Conservation (phyloP, 2,797 vertebrate species). For the Schizothorax lantsangensis region DNA sequence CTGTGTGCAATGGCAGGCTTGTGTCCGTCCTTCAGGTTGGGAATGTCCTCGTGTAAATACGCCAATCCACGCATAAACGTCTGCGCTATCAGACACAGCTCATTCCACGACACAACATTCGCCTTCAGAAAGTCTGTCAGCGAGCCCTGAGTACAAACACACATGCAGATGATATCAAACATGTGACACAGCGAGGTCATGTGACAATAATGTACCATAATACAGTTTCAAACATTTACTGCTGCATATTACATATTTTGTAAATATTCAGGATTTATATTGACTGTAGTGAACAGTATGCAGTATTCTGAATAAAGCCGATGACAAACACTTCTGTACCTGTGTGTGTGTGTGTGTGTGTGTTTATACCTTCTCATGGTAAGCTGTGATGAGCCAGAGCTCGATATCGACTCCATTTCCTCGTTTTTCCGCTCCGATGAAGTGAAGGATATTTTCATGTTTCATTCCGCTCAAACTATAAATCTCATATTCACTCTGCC, state of each 20-base stretch:
- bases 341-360: slow-evolving; percentile 22
- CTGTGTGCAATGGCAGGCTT: slow-evolving; percentile 96
- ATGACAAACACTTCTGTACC: neutral
- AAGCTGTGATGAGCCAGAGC: slow-evolving; percentile 95
- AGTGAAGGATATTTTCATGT: slow-evolving; percentile 94
- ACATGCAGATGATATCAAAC: neutral
- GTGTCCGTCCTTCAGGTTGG: slow-evolving; percentile 93
- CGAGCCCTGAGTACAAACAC: slow-evolving; percentile 82
- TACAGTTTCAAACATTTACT: neutral
- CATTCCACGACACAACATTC: slow-evolving; percentile 94
- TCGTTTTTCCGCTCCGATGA: slow-evolving; percentile 94
- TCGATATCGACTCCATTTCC: slow-evolving; percentile 93
- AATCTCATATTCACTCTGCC: slow-evolving; percentile 98
- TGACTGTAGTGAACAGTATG: neutral
- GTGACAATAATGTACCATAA: too few species aligned
- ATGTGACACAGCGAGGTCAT: neutral
- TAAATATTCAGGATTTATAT: neutral
- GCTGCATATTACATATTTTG: neutral
- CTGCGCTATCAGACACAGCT: slow-evolving; percentile 92
- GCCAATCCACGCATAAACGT: slow-evolving; percentile 90
- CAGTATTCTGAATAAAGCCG: neutral
- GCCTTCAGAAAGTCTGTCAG: slow-evolving; percentile 95
- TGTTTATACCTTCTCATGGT: slow-evolving; percentile 90
- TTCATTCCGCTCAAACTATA: slow-evolving; percentile 96
- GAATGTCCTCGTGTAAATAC: slow-evolving; percentile 95